Base-by-base conservation (phyloP, 2,888 invertebrate genomes). In the Antheraea yamamai region DNA sequence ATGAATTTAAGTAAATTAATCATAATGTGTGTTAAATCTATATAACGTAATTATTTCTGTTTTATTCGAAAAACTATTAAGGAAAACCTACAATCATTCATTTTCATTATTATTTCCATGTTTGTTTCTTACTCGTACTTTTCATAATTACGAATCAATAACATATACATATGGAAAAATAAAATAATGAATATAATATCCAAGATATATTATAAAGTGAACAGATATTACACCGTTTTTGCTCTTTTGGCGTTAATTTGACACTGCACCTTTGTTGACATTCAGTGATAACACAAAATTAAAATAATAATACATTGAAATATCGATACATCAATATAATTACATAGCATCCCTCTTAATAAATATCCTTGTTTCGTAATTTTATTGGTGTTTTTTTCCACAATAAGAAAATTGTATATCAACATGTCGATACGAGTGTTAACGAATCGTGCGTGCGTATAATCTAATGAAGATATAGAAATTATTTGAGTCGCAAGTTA, bases 351-450 rank as follows among this genome's bases (percentile, higher is more conserved):
- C 74, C 14, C 52, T 70, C n/a, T 70, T 55, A 18, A 64, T 61
- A 61, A 61, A 61, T 23, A 61, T 23, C n/a, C 68, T 20, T 30
- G 68, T 35, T 68, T 68, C 68, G 68, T 68, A 68, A 61, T 68
- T 68, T 68, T 68, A 8, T 4, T 68, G 18, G 74, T 23, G 23
- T 74, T 71, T 74, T 74, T 74, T 71, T 61, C 47, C 23, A 73
- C n/a, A 58, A 74, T 61, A 74, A 74, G 74, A 71, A 74, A 74
- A 71, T 71, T 74, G 39, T 71, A 58, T 58, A n/a, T 55, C 12
- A 23, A 70, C 47, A 4, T 74, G 58, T 74, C 58, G 35, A 35
- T 58, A 35, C 35, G 35, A 4, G 6, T 58, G 10, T 68, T 30
- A 18, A 18, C 68, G 7, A 30, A 7, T 68, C n/a, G 61, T 68